These are phyloP conservation scores for Cordilura impudica DNA, from an alignment of 2,888 invertebrate species.

Conservation along the genomic window DNA sequence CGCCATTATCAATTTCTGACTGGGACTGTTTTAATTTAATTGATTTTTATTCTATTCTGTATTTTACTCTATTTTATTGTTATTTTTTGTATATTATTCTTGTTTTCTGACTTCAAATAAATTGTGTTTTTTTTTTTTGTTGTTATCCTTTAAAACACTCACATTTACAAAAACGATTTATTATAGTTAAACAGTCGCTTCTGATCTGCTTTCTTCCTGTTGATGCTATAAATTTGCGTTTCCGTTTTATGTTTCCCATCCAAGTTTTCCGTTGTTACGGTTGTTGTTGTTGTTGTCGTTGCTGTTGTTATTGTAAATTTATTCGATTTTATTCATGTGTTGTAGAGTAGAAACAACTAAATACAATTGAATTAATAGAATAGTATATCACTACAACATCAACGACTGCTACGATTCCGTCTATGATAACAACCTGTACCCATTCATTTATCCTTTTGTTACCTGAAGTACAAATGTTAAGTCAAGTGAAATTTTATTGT, in stretches of 20 bases:
- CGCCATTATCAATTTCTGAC: neutral
- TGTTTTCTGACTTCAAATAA: too few species aligned
- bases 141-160: conserved; percentile 22
- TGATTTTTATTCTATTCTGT: conserved; percentile 48
- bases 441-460: conserved; percentile 40
- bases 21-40: conserved; percentile 51
- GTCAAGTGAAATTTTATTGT: conserved; percentile 56
- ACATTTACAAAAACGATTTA: conserved; percentile 44
- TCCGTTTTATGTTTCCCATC: conserved; percentile 55
- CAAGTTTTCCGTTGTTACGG: conserved; percentile 50
- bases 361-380: conserved; percentile 45
- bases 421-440: conserved; percentile 13
- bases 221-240: conserved; percentile 65
- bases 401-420: conserved; percentile 4
- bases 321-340: conserved; percentile 1
- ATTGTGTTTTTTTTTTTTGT: neutral
- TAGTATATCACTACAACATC: neutral
- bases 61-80: conserved; percentile 3
- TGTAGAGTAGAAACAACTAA: conserved; percentile 18
- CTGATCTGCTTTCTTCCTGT: conserved; percentile 65
- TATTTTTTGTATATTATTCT: neutral
- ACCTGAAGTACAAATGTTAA: conserved; percentile 49
- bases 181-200: conserved; percentile 48
- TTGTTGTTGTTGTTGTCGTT: conserved; percentile 4
- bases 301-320: neutral